Conservation (phyloP, 1,140 invertebrate genomes). For the Luehdorfia chinensis region DNA sequence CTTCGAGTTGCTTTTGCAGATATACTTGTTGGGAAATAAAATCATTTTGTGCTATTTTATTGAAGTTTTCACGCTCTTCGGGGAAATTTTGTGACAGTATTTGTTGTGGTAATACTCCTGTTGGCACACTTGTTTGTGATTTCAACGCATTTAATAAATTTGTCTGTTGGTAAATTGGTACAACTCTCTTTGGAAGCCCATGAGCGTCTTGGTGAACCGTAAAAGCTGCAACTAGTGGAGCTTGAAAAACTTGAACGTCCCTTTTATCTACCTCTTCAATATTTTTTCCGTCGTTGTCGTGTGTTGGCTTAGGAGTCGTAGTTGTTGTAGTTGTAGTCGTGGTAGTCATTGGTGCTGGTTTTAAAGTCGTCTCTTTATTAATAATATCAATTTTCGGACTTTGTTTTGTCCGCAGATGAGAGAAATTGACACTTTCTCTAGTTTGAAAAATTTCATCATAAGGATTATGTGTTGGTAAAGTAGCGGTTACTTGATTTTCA, state of each 20-base stretch:
- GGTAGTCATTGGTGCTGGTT: constrained; percentile 49
- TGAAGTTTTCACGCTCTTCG: constrained; percentile 23
- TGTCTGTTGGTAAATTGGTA: constrained; percentile 77
- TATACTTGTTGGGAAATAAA: constrained; percentile 64
- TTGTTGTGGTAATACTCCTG: constrained; percentile 52
- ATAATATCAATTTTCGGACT: constrained; percentile 35
- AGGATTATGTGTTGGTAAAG: constrained; percentile 53
- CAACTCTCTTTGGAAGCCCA: constrained; percentile 85
- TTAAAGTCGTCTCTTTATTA: constrained; percentile 36
- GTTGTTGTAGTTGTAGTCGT: constrained; percentile 76
- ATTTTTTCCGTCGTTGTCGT: constrained; percentile 81
- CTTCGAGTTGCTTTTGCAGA: constrained; percentile 80
- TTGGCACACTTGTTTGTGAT: constrained; percentile 34
- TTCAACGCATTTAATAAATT: constrained; percentile 39
- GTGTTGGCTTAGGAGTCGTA: constrained; percentile 78
- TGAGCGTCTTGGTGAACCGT: constrained; percentile 88
- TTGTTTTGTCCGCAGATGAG: constrained; percentile 64
- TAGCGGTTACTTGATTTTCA: constrained; percentile 59
- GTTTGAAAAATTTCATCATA: constrained; percentile 65
- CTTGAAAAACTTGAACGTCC: constrained; percentile 88
- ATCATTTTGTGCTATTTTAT: constrained; percentile 35
- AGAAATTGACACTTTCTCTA: constrained; percentile 49
- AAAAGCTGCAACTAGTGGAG: constrained; percentile 88
- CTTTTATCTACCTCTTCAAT: constrained; percentile 81
- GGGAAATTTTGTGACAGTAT: constrained; percentile 23